Evolutionary conservation across 2,113 vertebrate genomes (phyloP).

Genomic region (Sceloporus tristichus): DNA sequence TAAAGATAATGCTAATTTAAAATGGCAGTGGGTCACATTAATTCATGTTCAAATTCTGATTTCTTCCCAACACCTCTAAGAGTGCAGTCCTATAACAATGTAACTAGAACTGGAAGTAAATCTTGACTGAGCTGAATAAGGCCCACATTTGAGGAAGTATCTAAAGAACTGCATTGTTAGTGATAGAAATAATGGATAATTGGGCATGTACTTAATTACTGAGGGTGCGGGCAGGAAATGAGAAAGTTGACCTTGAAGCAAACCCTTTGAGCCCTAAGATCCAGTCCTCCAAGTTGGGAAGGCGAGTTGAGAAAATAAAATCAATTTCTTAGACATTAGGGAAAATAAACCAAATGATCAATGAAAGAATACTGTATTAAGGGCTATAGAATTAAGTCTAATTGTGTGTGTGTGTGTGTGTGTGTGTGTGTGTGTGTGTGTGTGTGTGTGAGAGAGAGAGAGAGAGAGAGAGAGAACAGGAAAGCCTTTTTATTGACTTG

Average conservation of each 20-base stretch:
- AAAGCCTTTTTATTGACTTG: constrained; percentile 62
- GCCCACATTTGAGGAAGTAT: background rate
- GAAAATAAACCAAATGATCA: constrained; percentile 64
- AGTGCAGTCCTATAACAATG: no score
- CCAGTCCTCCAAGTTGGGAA: constrained; percentile 24
- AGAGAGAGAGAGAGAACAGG: constrained; percentile 18
- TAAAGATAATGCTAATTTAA: no score
- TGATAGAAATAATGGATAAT: background rate
- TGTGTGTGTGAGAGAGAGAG: background rate
- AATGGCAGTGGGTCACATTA: no score
- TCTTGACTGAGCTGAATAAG: background rate
- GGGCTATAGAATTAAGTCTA: constrained; percentile 6
- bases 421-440: background rate
- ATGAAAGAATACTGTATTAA: constrained; percentile 52
- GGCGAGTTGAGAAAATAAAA: constrained; percentile 40
- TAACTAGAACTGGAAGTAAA: background rate
- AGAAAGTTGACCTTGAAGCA: background rate
- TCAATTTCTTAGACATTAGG: constrained; percentile 56
- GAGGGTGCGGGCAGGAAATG: background rate
- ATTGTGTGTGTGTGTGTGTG: background rate
- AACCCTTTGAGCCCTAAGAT: background rate
- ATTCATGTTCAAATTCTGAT: background rate
- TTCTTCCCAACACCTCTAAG: no score
- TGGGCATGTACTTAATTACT: background rate
- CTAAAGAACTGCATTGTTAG: background rate